Conservation (phyloP, 1,140 invertebrate genomes). For the Lasaia peninsularis region DNA sequence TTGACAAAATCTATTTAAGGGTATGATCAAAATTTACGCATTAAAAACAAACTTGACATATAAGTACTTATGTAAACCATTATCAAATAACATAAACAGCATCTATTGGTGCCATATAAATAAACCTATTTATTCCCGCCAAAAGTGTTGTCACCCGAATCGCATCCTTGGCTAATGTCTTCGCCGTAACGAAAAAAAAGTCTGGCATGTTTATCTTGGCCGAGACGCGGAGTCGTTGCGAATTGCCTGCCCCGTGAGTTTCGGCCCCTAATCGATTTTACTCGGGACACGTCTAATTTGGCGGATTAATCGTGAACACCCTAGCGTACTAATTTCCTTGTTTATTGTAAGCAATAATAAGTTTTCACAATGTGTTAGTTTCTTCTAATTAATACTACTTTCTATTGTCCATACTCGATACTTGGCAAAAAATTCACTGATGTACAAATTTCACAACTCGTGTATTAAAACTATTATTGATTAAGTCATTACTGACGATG, state of each 20-base stretch:
- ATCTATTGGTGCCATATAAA: neutral
- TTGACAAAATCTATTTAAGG: too few species aligned
- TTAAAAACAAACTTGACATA: too few species aligned
- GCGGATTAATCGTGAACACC: slow-evolving; percentile 71
- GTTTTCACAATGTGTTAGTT: slow-evolving; percentile 23
- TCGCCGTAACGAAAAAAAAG: slow-evolving; percentile 64
- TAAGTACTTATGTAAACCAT: too few species aligned
- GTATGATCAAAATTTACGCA: too few species aligned
- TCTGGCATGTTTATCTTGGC: slow-evolving; percentile 72
- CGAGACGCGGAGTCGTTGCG: slow-evolving; percentile 54
- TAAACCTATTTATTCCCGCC: slow-evolving; percentile 8
- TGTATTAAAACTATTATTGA: too few species aligned
- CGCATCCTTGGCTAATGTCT: slow-evolving; percentile 74
- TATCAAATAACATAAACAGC: neutral
- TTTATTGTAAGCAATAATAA: slow-evolving; percentile 53
- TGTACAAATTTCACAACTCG: too few species aligned
- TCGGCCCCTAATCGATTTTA: slow-evolving; percentile 71
- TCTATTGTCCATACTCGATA: too few species aligned
- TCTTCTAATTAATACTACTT: neutral
- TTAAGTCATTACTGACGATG: too few species aligned
- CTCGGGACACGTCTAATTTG: slow-evolving; percentile 65
- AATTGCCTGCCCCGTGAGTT: slow-evolving; percentile 51
- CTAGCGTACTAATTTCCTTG: slow-evolving; percentile 65
- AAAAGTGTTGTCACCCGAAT: slow-evolving; percentile 41
- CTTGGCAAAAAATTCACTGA: neutral